phyloP scores from a whole-genome alignment of 1,140 invertebrate species.

The Drosophila malerkotliana region DNA sequence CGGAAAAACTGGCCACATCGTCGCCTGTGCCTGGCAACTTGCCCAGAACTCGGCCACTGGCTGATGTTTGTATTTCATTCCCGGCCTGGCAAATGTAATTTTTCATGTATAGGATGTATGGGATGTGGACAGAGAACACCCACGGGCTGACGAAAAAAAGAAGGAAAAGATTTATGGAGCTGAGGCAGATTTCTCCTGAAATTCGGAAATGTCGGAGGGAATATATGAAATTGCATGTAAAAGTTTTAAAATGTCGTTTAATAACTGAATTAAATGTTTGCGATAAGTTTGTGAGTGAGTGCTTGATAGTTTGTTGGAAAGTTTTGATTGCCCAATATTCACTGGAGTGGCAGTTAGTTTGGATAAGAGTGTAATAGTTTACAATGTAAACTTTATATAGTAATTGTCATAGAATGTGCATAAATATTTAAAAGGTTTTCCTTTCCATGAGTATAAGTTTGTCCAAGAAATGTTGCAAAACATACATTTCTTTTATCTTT shows the following conservation, averaged over 20 bases:
- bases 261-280: conserved; percentile 50
- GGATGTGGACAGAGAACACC: conserved; percentile 20
- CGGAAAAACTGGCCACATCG: conserved; percentile 51
- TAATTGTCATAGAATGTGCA: background rate
- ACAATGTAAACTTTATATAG: background rate
- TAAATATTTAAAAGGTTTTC: background rate
- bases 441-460: too few species aligned
- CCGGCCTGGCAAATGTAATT: conserved; percentile 54
- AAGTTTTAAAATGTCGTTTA: conserved; percentile 51
- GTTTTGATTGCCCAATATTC: conserved; percentile 1
- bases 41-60: conserved; percentile 30
- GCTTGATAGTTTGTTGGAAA: conserved; percentile 18
- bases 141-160: conserved; percentile 24
- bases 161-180: conserved; percentile 64
- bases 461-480: too few species aligned
- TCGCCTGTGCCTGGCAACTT: conserved; percentile 55
- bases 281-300: conserved; percentile 44
- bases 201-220: conserved; percentile 12
- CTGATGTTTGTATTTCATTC: conserved; percentile 42
- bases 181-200: conserved; percentile 31
- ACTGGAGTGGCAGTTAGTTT: background rate
- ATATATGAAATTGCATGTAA: conserved; percentile 6
- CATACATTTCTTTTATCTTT: too few species aligned
- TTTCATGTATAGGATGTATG: conserved; percentile 67
- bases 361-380: conserved; percentile 13